Conservation (phyloP, 2,113 vertebrate species). For the Tachysurus fulvidraco region DNA sequence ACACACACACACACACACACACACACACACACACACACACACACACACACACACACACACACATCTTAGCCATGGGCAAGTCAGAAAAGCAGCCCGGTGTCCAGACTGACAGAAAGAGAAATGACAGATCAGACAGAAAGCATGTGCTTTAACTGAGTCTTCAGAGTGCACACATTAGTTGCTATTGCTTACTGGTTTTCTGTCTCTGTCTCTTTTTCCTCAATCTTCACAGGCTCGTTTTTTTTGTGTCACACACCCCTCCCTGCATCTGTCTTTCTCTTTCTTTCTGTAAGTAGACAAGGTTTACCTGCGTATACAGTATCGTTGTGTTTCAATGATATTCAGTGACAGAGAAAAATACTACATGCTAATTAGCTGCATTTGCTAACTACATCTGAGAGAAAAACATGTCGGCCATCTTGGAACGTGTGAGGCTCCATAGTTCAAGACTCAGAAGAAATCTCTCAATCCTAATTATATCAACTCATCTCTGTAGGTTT, state of each 20-base stretch:
- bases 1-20: conserved; percentile 63
- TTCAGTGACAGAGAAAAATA: not conserved
- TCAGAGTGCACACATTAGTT: conserved; percentile 2
- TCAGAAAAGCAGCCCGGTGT: conserved; percentile 12
- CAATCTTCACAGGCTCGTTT: not conserved
- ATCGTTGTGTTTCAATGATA: conserved; percentile 67
- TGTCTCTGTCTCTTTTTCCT: not conserved
- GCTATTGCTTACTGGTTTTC: conserved; percentile 18
- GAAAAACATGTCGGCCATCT: not conserved
- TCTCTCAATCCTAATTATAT: not conserved
- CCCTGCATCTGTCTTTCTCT: not conserved
- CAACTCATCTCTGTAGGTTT: not conserved
- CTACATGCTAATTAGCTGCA: not conserved
- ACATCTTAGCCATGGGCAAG: conserved; percentile 62
- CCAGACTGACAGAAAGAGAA: conserved; percentile 61
- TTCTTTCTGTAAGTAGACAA: conserved; percentile 64
- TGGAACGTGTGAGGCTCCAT: not conserved
- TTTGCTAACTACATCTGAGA: not conserved
- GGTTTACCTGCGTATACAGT: conserved; percentile 59
- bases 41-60: conserved; percentile 35
- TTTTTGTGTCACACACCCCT: conserved; percentile 53
- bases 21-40: conserved; percentile 58
- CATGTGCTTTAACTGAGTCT: conserved; percentile 15
- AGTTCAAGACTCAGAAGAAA: not conserved
- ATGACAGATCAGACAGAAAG: conserved; percentile 35